Evolutionary conservation across 2,797 vertebrate species (phyloP).

Genomic region (Rallus crepitans): DNA sequence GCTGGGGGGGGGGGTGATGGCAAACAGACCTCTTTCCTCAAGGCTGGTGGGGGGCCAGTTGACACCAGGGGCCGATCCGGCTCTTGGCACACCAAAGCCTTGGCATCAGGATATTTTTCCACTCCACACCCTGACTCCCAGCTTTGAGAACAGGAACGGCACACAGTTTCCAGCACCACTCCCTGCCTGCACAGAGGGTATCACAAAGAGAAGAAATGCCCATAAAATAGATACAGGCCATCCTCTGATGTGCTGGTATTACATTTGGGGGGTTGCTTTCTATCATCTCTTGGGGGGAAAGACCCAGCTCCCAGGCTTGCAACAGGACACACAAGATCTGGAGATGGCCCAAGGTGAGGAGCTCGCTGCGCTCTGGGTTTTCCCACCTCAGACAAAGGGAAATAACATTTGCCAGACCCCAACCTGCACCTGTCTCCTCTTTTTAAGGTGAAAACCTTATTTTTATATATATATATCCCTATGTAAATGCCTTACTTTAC

Average conservation of each 20-base stretch:
- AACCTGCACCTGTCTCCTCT: background rate
- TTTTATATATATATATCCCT: fast-evolving
- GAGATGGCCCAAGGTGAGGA: fast-evolving
- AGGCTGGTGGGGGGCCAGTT: fast-evolving
- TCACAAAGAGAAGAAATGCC: fast-evolving
- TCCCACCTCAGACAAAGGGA: background rate
- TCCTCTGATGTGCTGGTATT: background rate
- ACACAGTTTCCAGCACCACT: background rate
- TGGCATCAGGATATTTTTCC: background rate
- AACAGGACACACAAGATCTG: background rate
- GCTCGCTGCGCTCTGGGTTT: background rate
- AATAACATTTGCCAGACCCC: background rate
- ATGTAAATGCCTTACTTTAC: background rate
- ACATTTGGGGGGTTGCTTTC: background rate
- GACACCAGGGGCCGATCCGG: background rate
- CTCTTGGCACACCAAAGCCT: background rate
- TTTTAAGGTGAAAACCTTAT: background rate
- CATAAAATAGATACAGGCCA: fast-evolving
- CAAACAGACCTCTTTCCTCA: background rate
- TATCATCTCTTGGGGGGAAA: background rate
- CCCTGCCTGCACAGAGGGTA: background rate
- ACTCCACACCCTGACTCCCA: background rate
- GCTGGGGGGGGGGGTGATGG: too few species aligned
- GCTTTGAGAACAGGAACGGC: background rate
- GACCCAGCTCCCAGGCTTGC: fast-evolving